These are phyloP conservation scores for Moxostoma hubbsi DNA, from an alignment of 2,797 vertebrate species.

Conservation along the genomic window DNA sequence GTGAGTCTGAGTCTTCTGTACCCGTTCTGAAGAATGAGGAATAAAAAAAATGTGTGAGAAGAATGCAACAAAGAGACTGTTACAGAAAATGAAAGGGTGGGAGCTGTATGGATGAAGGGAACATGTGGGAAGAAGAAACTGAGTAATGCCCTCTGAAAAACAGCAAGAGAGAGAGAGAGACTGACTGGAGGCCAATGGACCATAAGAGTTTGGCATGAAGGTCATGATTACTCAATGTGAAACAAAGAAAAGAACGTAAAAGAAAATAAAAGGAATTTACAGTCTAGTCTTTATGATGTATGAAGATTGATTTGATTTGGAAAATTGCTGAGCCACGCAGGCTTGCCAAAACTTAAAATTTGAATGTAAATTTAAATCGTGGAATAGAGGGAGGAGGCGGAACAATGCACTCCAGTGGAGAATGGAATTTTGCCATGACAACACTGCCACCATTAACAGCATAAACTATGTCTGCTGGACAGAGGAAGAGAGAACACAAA, in stretches of 20 bases:
- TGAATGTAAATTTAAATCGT: constrained; percentile 64
- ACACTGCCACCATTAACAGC: constrained; percentile 64
- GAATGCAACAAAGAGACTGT: constrained; percentile 69
- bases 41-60: constrained; percentile 41
- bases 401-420: constrained; percentile 40
- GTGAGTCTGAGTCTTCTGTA: constrained; percentile 84
- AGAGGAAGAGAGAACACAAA: constrained; percentile 38
- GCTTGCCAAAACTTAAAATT: constrained; percentile 58
- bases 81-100: constrained; percentile 61
- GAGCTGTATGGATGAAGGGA: constrained; percentile 61
- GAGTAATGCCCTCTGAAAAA: constrained; percentile 68
- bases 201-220: constrained; percentile 40
- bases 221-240: constrained; percentile 46
- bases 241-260: constrained; percentile 1
- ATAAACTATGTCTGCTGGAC: constrained; percentile 58
- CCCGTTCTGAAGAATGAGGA: constrained; percentile 74
- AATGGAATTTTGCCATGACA: constrained; percentile 68
- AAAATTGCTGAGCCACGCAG: constrained; percentile 61
- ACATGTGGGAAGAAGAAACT: constrained; percentile 72
- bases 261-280: constrained; percentile 57
- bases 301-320: constrained; percentile 72
- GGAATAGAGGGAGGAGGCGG: constrained; percentile 59
- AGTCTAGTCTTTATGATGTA: constrained; percentile 65
- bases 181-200: constrained; percentile 43
- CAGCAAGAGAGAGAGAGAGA: constrained; percentile 59